Base-by-base conservation (phyloP, 2,113 vertebrate species). In the Scatophagus argus region DNA sequence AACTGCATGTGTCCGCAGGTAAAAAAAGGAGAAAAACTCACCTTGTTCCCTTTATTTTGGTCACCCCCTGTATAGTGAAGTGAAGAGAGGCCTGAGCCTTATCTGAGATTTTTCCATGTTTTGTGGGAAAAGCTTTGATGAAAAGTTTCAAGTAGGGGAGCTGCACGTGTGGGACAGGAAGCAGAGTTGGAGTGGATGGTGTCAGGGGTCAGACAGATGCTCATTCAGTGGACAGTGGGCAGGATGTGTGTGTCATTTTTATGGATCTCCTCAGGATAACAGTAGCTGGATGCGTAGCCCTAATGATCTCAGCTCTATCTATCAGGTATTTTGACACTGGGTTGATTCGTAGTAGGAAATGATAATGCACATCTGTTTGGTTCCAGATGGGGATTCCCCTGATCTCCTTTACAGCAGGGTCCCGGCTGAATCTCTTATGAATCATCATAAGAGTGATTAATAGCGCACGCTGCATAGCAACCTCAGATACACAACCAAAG, bases 201-300 rank as follows among this genome's bases (percentile, higher is more conserved):
- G 86, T 91, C 90, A 83, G 62, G 73, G 89, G 90, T 90, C 91
- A 87, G 87, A 93, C 93, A 93, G 92, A 94, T 94, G 93, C 93
- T 89, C 79, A 49, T 77, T 89, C 80, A 70, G 44, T 82, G 85
- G 77, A 86, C 66, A 51, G 77, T 44, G 73, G 83, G 79, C 92
- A 93, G 94, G 94, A 95, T 91, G 92, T 70, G 82, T 77, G 84
- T 29, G 47, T 41, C 86, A n/a, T n/a, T 87, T 91, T 92, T 87
- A 89, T 91, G 78, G 79, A 65, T 74, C 66, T 74, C 58, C 79
- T 82, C 87, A 58, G 87, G 79, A 77, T 76, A 84, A 91, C 91
- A 49, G 91, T 89, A 91, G 91, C 89, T 59, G 59, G 34, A 46
- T 55, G 23, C 34, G 39, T 2, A 36, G 38, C 31, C 31, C 27